phyloP scores from a whole-genome alignment of 2,888 invertebrate species.

The Monochamus alternatus region DNA sequence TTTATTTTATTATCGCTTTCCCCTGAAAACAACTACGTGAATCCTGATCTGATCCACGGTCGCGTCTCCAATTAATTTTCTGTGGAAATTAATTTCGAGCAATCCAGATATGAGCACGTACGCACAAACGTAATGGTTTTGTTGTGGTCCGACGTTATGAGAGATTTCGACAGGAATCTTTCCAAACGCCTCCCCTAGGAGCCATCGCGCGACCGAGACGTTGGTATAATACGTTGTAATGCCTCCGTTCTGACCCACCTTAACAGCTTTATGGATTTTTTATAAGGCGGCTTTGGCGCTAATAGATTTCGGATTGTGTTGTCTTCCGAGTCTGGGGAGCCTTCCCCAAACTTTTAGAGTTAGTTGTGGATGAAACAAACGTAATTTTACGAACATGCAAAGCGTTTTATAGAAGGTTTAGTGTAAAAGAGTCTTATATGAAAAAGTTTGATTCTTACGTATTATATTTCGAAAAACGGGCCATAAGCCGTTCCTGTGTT shows the following conservation, averaged over 20 bases:
- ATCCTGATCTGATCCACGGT: not conserved
- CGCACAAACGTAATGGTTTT: slow-evolving; percentile 19
- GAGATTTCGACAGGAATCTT: slow-evolving; percentile 47
- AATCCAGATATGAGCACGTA: slow-evolving; percentile 7
- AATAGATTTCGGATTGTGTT: slow-evolving; percentile 30
- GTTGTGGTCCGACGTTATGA: slow-evolving; percentile 33
- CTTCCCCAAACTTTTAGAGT: too few species aligned
- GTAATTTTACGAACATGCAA: too few species aligned
- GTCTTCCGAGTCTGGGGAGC: not conserved
- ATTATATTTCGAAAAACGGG: too few species aligned
- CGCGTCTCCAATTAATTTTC: not conserved
- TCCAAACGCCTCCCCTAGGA: slow-evolving; percentile 51
- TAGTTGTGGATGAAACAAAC: too few species aligned
- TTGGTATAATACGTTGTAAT: slow-evolving; percentile 51
- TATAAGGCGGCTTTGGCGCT: slow-evolving; percentile 24
- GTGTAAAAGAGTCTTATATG: too few species aligned
- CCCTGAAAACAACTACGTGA: too few species aligned
- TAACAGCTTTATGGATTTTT: slow-evolving; percentile 36
- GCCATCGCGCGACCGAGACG: slow-evolving; percentile 48
- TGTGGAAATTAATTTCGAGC: slow-evolving; percentile 15
- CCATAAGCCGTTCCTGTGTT: too few species aligned
- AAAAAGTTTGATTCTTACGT: too few species aligned
- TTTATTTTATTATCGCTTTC: too few species aligned
- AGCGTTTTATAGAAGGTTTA: too few species aligned
- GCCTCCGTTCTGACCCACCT: slow-evolving; percentile 46